phyloP scores from a whole-genome alignment of 2,888 invertebrate species.

The Julus scanicus region DNA sequence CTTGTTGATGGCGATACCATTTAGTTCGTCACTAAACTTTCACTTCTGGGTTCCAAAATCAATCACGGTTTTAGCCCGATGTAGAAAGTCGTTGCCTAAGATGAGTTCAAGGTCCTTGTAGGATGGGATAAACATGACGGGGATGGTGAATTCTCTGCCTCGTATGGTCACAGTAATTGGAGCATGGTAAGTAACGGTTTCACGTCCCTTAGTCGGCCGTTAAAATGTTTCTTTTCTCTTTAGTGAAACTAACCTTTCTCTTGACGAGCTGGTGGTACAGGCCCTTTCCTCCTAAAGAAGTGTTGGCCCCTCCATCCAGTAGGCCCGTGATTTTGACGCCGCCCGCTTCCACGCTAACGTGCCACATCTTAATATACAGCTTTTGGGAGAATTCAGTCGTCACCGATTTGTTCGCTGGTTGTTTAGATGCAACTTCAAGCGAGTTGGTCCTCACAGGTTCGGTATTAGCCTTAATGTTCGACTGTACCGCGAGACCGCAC shows the following conservation, averaged over 20 bases:
- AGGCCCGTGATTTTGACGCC: background rate
- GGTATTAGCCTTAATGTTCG: too few relatives aligned
- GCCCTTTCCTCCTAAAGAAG: background rate
- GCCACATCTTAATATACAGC: background rate
- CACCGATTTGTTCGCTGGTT: too few relatives aligned
- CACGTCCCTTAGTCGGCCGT: background rate
- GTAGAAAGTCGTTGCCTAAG: background rate
- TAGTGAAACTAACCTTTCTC: background rate
- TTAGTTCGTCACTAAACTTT: background rate
- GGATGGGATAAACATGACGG: background rate
- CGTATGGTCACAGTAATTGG: background rate
- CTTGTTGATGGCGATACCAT: background rate
- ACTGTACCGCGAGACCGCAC: too few relatives aligned
- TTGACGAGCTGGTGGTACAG: background rate
- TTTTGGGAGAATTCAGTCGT: too few relatives aligned
- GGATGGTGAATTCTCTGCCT: background rate
- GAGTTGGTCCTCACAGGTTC: too few relatives aligned
- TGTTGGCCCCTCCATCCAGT: background rate
- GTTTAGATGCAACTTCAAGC: too few relatives aligned
- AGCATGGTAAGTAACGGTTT: background rate
- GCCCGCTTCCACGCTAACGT: background rate
- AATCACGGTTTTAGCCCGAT: background rate
- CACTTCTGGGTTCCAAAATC: background rate
- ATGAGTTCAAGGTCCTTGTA: background rate
- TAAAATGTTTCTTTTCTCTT: background rate